These are phyloP conservation scores for Parelbella ahira DNA, from an alignment of 2,888 invertebrate species.

Conservation along the genomic window DNA sequence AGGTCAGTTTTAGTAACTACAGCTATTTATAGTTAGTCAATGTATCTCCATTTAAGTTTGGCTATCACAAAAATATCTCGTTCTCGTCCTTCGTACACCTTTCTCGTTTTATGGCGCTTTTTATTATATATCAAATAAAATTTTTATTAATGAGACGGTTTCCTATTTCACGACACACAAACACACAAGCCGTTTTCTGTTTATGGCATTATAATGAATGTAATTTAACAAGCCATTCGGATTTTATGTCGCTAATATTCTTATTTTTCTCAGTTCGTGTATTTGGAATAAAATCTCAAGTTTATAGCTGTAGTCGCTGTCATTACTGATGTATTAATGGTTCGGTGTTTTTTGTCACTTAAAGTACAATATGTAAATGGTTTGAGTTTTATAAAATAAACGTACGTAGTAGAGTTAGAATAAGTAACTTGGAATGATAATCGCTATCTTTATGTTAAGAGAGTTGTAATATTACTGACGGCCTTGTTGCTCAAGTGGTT, in stretches of 20 bases:
- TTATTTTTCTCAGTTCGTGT: constrained; percentile 2
- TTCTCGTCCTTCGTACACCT: constrained; percentile 1
- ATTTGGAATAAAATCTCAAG: background rate
- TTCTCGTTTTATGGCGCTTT: constrained; percentile 19
- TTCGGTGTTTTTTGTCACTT: too few species aligned
- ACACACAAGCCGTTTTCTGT: constrained; percentile 12
- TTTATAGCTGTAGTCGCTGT: background rate
- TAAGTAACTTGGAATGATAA: too few species aligned
- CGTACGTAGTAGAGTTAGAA: too few species aligned
- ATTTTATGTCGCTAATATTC: constrained; percentile 18
- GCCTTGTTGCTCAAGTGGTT: too few species aligned
- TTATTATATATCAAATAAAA: constrained; percentile 21
- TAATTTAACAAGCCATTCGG: constrained; percentile 24
- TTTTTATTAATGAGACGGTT: constrained; percentile 23
- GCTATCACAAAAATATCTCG: constrained; percentile 3
- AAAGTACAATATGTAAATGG: too few species aligned
- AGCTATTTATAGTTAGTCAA: too few species aligned
- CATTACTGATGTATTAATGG: background rate
- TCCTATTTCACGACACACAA: constrained; percentile 13
- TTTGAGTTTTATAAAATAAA: too few species aligned
- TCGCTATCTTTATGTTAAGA: too few species aligned
- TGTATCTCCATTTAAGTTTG: constrained; percentile 8
- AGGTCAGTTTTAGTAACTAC: too few species aligned
- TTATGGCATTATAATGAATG: constrained; percentile 26
- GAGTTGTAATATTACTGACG: too few species aligned